Percentiles rank a stretch among this genome's conserved stretches.
Conservation (phyloP, 2,888 invertebrate genomes). For the Aleiodes alternator region DNA sequence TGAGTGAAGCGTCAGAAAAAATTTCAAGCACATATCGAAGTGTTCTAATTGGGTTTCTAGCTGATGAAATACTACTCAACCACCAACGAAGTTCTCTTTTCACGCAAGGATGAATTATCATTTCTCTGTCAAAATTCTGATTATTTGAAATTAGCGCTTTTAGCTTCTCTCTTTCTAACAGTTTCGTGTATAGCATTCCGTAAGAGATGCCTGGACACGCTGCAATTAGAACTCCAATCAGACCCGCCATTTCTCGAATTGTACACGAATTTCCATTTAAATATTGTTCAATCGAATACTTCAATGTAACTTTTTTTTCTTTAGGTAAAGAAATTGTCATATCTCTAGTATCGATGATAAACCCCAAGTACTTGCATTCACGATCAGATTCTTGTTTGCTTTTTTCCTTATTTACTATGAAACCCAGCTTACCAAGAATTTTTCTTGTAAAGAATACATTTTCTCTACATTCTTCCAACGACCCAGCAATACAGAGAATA, state of each 20-base stretch:
- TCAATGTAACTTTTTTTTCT: not conserved
- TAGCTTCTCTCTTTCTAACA: constrained; percentile 23
- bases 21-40: not conserved
- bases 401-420: too few species aligned
- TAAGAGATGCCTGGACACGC: constrained; percentile 5
- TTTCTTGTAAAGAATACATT: too few species aligned
- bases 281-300: not conserved
- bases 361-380: constrained; percentile 3
- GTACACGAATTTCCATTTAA: not conserved
- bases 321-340: not conserved
- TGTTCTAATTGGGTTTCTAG: not conserved
- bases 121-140: too few species aligned
- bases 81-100: too few species aligned
- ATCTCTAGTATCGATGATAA: not conserved
- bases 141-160: too few species aligned
- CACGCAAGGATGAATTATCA: too few species aligned
- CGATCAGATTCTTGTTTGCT: too few species aligned
- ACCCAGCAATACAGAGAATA: too few species aligned
- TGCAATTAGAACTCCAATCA: constrained; percentile 14
- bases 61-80: too few species aligned
- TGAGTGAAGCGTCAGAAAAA: not conserved
- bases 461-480: too few species aligned
- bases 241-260: constrained; percentile 4
- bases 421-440: too few species aligned
- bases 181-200: constrained; percentile 5